These are phyloP conservation scores for Puntigrus tetrazona DNA, from an alignment of 2,113 vertebrate species.

Conservation along the genomic window DNA sequence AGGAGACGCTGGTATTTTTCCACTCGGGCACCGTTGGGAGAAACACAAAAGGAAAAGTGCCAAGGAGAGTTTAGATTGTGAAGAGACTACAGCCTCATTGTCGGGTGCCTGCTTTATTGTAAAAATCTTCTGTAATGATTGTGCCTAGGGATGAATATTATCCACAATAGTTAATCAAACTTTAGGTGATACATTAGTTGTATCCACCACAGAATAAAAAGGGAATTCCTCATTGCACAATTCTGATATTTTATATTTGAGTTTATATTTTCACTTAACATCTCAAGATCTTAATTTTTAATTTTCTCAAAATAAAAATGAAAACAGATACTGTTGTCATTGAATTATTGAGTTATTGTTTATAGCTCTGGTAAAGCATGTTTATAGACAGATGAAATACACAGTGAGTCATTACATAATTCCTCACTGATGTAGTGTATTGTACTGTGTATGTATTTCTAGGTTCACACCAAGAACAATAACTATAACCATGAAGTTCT, in stretches of 20 bases:
- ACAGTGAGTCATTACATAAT: too few species aligned
- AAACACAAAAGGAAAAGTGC: constrained; percentile 48
- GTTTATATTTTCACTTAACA: not conserved
- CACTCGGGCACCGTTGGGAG: constrained; percentile 48
- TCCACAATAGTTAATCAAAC: not conserved
- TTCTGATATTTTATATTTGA: too few species aligned
- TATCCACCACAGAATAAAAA: not conserved
- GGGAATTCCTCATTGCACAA: too few species aligned
- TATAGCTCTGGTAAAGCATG: too few species aligned
- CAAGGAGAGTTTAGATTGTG: constrained; percentile 24
- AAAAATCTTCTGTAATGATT: not conserved
- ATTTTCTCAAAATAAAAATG: too few species aligned
- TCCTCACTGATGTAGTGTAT: too few species aligned
- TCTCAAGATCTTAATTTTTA: not conserved
- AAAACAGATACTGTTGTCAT: too few species aligned
- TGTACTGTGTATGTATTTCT: too few species aligned
- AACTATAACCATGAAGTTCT: too few species aligned
- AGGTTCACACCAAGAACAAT: too few species aligned
- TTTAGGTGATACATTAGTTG: not conserved
- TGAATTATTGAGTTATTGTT: too few species aligned
- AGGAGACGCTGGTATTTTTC: constrained; percentile 61
- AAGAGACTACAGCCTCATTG: constrained; percentile 16
- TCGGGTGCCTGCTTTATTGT: not conserved
- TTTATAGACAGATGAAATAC: too few species aligned
- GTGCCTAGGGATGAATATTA: not conserved